phyloP scores from a whole-genome alignment of 1,140 invertebrate genomes.

The Apolygus lucorum region DNA sequence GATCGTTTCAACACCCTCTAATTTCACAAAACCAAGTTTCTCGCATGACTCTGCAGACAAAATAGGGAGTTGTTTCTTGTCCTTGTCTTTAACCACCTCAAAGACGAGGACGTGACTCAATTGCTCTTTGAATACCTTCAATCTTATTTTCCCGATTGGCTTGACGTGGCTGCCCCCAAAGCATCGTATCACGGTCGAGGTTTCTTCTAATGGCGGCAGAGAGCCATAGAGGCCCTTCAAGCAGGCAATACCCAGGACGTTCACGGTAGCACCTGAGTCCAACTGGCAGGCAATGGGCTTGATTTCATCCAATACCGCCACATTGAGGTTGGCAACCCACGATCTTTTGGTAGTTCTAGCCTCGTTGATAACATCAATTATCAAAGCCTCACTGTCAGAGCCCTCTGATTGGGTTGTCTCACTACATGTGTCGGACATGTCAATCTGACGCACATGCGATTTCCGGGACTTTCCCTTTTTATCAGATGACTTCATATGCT shows the following conservation, averaged over 20 bases:
- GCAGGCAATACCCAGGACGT: not conserved
- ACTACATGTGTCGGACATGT: not conserved
- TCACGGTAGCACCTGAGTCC: conserved; percentile 32
- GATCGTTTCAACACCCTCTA: not conserved
- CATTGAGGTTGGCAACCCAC: not conserved
- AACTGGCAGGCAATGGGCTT: conserved; percentile 8
- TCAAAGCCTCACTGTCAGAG: not conserved
- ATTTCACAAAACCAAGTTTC: not conserved
- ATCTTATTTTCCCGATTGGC: too few species aligned
- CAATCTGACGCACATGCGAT: too few species aligned
- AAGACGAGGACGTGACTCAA: not conserved
- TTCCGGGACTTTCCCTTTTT: too few species aligned
- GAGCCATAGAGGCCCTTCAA: not conserved
- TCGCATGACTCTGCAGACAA: not conserved
- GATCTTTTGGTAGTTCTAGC: not conserved
- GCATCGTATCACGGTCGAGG: not conserved
- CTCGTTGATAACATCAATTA: not conserved
- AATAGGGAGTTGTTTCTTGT: not conserved
- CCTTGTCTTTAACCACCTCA: not conserved
- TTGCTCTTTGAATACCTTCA: not conserved
- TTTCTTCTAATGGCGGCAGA: not conserved
- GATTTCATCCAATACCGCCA: not conserved
- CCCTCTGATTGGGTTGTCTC: not conserved
- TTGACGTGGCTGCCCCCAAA: not conserved
- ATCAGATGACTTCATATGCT: too few species aligned